Conservation (phyloP, 2,113 vertebrate species). For the Microcebus ravelobensis region DNA sequence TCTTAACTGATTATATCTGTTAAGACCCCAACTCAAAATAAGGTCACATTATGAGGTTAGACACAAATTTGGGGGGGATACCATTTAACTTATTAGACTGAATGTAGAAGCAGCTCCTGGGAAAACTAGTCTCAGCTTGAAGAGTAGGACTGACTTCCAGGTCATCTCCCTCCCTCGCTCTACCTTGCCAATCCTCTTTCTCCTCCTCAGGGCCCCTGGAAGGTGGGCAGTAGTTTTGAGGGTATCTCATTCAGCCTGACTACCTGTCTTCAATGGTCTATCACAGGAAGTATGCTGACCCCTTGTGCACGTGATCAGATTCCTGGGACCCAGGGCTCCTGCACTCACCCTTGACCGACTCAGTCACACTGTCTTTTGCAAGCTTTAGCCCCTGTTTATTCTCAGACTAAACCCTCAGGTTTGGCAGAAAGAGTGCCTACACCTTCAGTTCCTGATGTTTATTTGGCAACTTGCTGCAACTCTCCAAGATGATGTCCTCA, state of each 20-base stretch:
- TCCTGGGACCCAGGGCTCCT: neutral
- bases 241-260: neutral
- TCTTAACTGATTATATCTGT: neutral
- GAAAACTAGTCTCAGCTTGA: neutral
- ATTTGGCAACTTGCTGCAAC: neutral
- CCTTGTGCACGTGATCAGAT: neutral
- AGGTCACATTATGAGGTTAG: neutral
- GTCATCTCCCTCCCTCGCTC: neutral
- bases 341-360: neutral
- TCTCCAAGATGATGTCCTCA: neutral
- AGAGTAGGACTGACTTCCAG: neutral
- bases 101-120: neutral
- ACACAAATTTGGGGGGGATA: neutral
- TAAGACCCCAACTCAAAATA: neutral
- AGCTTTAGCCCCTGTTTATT: neutral
- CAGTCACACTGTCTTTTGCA: neutral
- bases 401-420: neutral
- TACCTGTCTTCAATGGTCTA: neutral
- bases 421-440: neutral
- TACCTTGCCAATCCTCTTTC: neutral
- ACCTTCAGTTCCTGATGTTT: neutral
- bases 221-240: neutral
- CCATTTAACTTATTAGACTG: neutral
- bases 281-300: neutral
- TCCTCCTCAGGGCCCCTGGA: neutral